These are phyloP conservation scores for Tachina grossa DNA, from an alignment of 2,888 invertebrate genomes.

Conservation along the genomic window DNA sequence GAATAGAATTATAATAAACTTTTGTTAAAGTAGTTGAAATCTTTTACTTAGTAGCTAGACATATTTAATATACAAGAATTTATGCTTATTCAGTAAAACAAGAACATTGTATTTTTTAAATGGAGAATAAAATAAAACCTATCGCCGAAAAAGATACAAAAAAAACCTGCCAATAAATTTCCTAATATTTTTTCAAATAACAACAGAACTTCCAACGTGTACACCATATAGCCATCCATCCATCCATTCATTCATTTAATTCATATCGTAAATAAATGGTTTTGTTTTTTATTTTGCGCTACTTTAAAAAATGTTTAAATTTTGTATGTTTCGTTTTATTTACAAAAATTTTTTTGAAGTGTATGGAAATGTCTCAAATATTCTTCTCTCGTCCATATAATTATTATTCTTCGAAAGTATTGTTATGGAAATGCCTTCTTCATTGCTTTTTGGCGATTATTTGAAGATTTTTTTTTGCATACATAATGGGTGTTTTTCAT, in stretches of 20 bases:
- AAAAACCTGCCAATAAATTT: conserved; percentile 12
- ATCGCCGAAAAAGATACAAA: conserved; percentile 13
- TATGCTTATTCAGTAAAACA: background rate
- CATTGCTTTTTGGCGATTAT: background rate
- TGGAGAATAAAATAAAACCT: conserved; percentile 7
- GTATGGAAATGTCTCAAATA: conserved; percentile 52
- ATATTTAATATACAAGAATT: conserved; percentile 40
- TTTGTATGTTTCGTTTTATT: background rate
- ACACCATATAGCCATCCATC: background rate
- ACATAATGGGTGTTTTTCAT: too few relatives aligned
- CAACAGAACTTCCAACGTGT: conserved; percentile 22
- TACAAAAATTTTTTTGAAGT: conserved; percentile 39
- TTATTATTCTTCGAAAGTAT: conserved; percentile 49
- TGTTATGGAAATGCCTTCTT: conserved; percentile 1
- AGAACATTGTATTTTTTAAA: conserved; percentile 41
- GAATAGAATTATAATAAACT: conserved; percentile 11
- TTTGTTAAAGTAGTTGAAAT: conserved; percentile 29
- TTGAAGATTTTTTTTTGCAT: background rate
- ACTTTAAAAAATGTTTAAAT: background rate
- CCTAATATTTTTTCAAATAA: conserved; percentile 45
- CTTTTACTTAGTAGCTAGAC: conserved; percentile 32
- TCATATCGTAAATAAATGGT: background rate
- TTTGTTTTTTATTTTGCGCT: conserved; percentile 12
- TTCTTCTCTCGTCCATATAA: conserved; percentile 50
- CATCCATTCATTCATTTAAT: background rate